Evolutionary conservation across 1,140 invertebrate genomes (phyloP), one percentile per base, ranked within the genome.

Genomic region (Anoplolepis gracilipes): DNA sequence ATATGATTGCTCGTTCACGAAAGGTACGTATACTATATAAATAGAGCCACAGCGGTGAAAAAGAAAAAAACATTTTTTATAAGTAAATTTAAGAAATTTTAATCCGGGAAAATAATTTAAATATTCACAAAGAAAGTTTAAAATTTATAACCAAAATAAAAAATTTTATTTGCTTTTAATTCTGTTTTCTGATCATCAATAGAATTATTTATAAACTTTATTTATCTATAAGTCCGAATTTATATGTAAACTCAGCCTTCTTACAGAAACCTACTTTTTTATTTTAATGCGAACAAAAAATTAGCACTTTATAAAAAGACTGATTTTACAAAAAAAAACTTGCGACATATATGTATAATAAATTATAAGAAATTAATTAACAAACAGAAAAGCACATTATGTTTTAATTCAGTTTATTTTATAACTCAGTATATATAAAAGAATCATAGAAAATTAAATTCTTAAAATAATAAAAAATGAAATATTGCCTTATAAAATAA

Each of bases 1-100:
- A 86, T 75, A 82, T 87, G 61, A 75, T 87, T 75, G 69, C 2
- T 59, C n/a, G 13, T 39, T 82, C 75, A 82, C 19, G n/a, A 22
- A 33, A 57, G 28, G 22, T 42, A 42, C 36, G 16, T 39, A 13
- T 36, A 13, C n/a, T 2, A n/a, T n/a, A n/a, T n/a, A n/a, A n/a
- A n/a, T n/a, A n/a, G 5, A 8, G 8, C 30, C 5, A 25, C 69
- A 42, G 10, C n/a, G 42, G 28, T 13, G 11, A 42, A 65, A 65
- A 67, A 19, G 33, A 2, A 25, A 46, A n/a, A 53, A 13, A 33
- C 7, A 8, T 72, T 53, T 30, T 16, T 1, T 53, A 4, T 13
- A 4, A 6, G 6, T 8, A 13, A 13, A 2, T 22, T 81, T 42
- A n/a, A n/a, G n/a, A n/a, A n/a, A n/a, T 42, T 3, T 70, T 16